A percentile compares a stretch with the other conserved stretches of the same genome.
phyloP scores from a whole-genome alignment of 64 coral and sea anemone species.

The Acropora yongei region DNA sequence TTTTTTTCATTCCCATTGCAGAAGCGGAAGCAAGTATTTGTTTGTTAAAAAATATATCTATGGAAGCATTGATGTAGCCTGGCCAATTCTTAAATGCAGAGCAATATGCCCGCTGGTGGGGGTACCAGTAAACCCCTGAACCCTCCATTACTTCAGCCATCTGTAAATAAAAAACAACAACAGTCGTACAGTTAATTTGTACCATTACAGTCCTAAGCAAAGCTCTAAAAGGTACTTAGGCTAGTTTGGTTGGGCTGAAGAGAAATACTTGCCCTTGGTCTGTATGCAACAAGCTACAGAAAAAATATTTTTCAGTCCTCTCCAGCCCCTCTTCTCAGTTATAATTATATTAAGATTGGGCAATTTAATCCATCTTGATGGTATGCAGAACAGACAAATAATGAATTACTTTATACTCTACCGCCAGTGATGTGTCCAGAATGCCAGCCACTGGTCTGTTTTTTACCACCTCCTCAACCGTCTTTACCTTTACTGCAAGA shows the following conservation, averaged over 20 bases:
- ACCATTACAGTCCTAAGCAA: not conserved
- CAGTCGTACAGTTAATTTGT: conserved; percentile 13
- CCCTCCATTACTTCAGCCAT: conserved; percentile 57
- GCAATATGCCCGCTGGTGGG: conserved; percentile 54
- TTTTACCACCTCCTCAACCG: not conserved
- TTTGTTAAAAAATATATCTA: conserved; percentile 49
- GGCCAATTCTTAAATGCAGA: conserved; percentile 31
- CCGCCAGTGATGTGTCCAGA: conserved; percentile 7
- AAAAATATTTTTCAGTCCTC: conserved; percentile 18
- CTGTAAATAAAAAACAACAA: conserved; percentile 25
- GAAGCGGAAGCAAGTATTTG: conserved; percentile 25
- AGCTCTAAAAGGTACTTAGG: conserved; percentile 24
- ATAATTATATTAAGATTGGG: not conserved
- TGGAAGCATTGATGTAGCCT: conserved; percentile 54
- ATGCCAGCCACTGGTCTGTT: conserved; percentile 14
- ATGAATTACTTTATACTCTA: conserved; percentile 5
- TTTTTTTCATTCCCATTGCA: conserved; percentile 56
- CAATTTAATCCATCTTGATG: not conserved
- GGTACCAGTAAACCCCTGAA: conserved; percentile 67
- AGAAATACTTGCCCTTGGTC: conserved; percentile 16
- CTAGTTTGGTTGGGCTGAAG: conserved; percentile 23
- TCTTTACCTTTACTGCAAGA: conserved; percentile 4
- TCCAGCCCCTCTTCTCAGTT: conserved; percentile 9
- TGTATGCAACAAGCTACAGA: conserved; percentile 9
- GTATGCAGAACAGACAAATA: conserved; percentile 8